Percentiles rank a stretch among this genome's conserved stretches.
These are phyloP conservation scores for Brachionus paranguensis DNA, from an alignment of 1,140 invertebrate genomes.

Conservation along the genomic window DNA sequence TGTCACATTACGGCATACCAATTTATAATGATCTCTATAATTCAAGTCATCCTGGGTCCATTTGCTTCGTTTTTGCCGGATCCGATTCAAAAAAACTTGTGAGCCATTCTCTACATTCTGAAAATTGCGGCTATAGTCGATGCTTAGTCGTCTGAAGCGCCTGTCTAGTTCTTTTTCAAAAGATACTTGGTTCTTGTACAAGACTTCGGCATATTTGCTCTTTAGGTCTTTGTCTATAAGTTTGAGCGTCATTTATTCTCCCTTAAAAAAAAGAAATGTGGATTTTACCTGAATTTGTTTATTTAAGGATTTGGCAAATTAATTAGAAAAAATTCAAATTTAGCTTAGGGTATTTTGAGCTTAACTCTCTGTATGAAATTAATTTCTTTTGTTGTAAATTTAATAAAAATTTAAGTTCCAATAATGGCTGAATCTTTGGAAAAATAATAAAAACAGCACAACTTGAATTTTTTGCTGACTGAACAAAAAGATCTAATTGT, in stretches of 20 bases:
- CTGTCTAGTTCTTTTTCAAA: constrained; percentile 28
- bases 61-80: constrained; percentile 22
- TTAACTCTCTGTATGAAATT: not conserved
- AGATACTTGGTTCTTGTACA: constrained; percentile 16
- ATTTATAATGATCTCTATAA: constrained; percentile 4
- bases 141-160: not conserved
- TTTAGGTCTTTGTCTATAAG: constrained; percentile 29
- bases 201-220: constrained; percentile 40
- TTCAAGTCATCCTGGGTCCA: constrained; percentile 11
- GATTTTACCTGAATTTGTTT: not conserved
- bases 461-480: not conserved
- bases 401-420: not conserved
- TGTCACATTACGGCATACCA: not conserved
- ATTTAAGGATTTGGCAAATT: not conserved
- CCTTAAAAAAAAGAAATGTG: not conserved
- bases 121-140: not conserved
- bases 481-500: not conserved
- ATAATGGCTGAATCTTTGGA: not conserved
- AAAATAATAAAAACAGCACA: not conserved
- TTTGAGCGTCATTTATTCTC: constrained; percentile 13
- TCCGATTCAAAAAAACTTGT: constrained; percentile 10
- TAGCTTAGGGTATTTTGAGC: not conserved
- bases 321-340: not conserved
- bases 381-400: not conserved
- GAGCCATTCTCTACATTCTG: constrained; percentile 22